A percentile compares a stretch with the other conserved stretches of the same genome.
Evolutionary conservation across 2,113 vertebrate species (phyloP).

Genomic region (Amphiprion ocellaris): DNA sequence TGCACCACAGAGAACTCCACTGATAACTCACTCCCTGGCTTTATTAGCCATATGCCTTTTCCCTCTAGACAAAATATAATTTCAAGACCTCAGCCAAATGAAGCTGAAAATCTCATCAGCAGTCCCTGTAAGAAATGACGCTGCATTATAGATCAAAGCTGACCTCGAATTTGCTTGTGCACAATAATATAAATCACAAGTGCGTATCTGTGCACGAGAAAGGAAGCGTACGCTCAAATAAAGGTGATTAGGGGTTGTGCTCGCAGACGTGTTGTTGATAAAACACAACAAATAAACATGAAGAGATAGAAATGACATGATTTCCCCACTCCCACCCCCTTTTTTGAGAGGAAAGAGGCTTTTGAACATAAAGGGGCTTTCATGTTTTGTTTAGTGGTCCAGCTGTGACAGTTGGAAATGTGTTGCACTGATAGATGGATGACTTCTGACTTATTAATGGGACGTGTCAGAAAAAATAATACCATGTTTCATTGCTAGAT

Average conservation of each 20-base stretch:
- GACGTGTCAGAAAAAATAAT: not conserved
- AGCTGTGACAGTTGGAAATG: conserved; percentile 8
- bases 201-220: not conserved
- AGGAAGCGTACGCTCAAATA: not conserved
- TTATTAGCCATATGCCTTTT: conserved; percentile 52
- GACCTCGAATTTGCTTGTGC: conserved; percentile 12
- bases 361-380: conserved; percentile 44
- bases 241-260: conserved; percentile 34
- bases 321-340: not conserved
- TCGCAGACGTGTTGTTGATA: not conserved
- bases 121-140: conserved; percentile 43
- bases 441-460: conserved; percentile 33
- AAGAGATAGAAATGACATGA: not conserved
- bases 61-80: conserved; percentile 41
- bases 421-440: not conserved
- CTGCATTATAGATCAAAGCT: conserved; percentile 64
- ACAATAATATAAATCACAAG: conserved; percentile 8
- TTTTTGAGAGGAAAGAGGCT: not conserved
- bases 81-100: conserved; percentile 57
- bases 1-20: conserved; percentile 41
- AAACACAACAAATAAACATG: conserved; percentile 12
- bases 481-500: not conserved
- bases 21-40: conserved; percentile 55
- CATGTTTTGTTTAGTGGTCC: conserved; percentile 31
- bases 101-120: conserved; percentile 66